phyloP scores from a whole-genome alignment of 1,140 invertebrate species.

The Drosophila rufa region DNA sequence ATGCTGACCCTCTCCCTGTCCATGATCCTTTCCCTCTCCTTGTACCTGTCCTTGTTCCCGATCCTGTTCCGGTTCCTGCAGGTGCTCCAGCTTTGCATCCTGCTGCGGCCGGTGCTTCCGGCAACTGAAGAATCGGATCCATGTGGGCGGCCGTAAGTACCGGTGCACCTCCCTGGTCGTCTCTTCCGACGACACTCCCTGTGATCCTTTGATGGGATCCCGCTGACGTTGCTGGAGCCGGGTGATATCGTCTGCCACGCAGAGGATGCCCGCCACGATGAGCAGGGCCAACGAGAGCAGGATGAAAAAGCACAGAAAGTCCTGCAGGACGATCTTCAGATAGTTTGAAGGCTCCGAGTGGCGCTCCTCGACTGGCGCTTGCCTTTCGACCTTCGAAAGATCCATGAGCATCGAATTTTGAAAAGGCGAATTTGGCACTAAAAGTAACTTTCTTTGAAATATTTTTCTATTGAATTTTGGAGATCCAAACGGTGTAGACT shows the following conservation, averaged over 20 bases:
- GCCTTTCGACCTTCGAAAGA: constrained; percentile 34
- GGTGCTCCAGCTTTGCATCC: not conserved
- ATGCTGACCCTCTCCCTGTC: not conserved
- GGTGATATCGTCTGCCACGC: constrained; percentile 28
- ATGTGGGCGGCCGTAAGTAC: not conserved
- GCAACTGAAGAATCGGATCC: constrained; percentile 21
- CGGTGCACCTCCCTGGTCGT: not conserved
- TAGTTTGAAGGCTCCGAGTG: not conserved
- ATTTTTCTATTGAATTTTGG: constrained; percentile 26
- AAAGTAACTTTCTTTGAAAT: not conserved
- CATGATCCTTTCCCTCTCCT: not conserved
- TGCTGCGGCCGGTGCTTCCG: not conserved
- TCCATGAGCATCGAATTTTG: constrained; percentile 30
- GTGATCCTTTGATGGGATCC: not conserved
- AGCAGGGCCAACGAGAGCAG: constrained; percentile 42
- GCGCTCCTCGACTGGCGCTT: constrained; percentile 2
- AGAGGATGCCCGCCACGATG: constrained; percentile 34
- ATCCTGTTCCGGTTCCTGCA: not conserved
- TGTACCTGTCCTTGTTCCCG: not conserved
- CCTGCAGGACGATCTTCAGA: constrained; percentile 31
- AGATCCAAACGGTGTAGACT: constrained; percentile 7
- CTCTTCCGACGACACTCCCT: not conserved
- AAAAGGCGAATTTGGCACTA: constrained; percentile 8
- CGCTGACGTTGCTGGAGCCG: constrained; percentile 1
- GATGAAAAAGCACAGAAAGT: constrained; percentile 50